phyloP scores from a whole-genome alignment of 2,113 vertebrate species.

The Tylochromis polylepis region DNA sequence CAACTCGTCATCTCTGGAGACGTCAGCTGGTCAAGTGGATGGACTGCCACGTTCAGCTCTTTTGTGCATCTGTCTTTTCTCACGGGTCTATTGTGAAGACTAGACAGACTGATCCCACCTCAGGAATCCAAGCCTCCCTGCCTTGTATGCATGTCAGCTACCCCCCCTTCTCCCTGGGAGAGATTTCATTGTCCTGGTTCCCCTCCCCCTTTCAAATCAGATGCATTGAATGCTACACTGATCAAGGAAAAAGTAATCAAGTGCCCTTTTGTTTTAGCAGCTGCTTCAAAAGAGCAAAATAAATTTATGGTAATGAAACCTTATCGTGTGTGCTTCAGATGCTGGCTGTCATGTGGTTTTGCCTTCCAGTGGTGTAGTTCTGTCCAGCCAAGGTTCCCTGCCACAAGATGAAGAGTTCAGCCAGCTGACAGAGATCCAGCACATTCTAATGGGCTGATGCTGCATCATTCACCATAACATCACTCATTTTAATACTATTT shows the following conservation, averaged over 20 bases:
- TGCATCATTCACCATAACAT: background rate
- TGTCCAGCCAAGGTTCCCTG: constrained; percentile 26
- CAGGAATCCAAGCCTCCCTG: constrained; percentile 39
- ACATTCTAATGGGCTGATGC: constrained; percentile 46
- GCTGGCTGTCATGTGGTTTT: constrained; percentile 56
- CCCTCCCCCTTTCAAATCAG: constrained; percentile 15
- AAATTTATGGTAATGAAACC: constrained; percentile 77
- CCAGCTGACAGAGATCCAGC: constrained; percentile 60
- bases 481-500: background rate
- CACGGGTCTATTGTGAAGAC: constrained; percentile 54
- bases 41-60: constrained; percentile 58
- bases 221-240: constrained; percentile 65
- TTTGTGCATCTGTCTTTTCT: constrained; percentile 59
- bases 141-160: constrained; percentile 54
- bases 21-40: constrained; percentile 26
- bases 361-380: constrained; percentile 45
- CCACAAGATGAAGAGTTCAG: constrained; percentile 18
- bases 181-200: constrained; percentile 42
- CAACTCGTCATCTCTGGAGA: constrained; percentile 52
- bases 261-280: constrained; percentile 72
- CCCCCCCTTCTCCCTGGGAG: constrained; percentile 21
- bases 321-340: constrained; percentile 74
- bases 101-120: constrained; percentile 54
- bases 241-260: constrained; percentile 74
- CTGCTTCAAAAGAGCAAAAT: constrained; percentile 61